phyloP scores from a whole-genome alignment of 2,113 vertebrate genomes.

The Vulpes lagopus region DNA sequence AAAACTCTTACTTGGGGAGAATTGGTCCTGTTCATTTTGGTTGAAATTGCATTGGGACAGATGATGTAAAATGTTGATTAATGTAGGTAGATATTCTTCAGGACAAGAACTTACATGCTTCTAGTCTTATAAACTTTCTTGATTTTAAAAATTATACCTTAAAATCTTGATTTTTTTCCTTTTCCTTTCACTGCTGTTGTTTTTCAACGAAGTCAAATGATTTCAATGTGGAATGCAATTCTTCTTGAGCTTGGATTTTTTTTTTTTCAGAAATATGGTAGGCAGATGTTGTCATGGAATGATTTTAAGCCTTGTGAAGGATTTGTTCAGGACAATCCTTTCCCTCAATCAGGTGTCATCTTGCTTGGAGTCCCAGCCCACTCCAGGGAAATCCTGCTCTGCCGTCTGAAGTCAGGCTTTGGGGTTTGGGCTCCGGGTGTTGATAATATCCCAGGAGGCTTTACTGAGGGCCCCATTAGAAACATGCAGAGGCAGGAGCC shows the following conservation, averaged over 20 bases:
- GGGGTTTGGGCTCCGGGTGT: constrained; percentile 25
- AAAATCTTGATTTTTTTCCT: constrained; percentile 33
- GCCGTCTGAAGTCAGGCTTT: not conserved
- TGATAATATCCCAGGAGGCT: constrained; percentile 51
- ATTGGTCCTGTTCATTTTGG: not conserved
- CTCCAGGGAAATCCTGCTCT: not conserved
- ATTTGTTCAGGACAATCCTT: not conserved
- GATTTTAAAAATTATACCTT: constrained; percentile 6
- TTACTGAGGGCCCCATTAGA: not conserved
- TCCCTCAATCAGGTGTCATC: not conserved
- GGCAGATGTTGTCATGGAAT: not conserved
- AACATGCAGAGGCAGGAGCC: constrained; percentile 43
- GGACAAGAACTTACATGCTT: not conserved
- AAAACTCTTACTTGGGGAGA: not conserved
- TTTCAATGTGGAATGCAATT: constrained; percentile 24
- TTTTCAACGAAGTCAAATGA: constrained; percentile 35
- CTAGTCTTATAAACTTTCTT: not conserved
- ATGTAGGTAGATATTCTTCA: not conserved
- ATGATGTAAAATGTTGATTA: not conserved
- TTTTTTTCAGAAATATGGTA: not conserved
- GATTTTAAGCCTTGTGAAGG: not conserved
- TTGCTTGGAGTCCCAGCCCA: not conserved
- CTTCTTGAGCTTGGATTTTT: not conserved
- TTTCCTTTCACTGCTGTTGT: not conserved
- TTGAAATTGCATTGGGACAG: not conserved